phyloP scores from a whole-genome alignment of 2,888 invertebrate genomes.

The Melolontha melolontha region DNA sequence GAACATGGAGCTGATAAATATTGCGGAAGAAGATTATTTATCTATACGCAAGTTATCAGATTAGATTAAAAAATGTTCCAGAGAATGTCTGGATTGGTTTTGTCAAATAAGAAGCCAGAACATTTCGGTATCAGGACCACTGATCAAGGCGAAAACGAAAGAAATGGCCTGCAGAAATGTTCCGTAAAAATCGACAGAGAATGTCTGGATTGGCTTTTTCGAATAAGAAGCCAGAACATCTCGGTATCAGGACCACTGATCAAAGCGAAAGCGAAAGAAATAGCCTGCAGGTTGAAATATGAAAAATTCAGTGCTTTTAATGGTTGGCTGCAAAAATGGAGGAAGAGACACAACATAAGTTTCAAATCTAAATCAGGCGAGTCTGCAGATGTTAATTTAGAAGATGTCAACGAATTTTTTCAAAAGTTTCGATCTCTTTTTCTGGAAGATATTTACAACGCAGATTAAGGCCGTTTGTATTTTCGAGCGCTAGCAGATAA shows the following conservation, averaged over 20 bases:
- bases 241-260: too few species aligned
- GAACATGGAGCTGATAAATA: too few species aligned
- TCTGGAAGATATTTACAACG: too few species aligned
- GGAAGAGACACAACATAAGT: conserved; percentile 47
- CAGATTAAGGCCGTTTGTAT: conserved; percentile 52
- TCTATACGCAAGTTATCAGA: too few species aligned
- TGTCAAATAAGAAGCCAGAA: conserved; percentile 9
- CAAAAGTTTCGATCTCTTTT: conserved; percentile 46
- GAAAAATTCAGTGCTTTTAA: conserved; percentile 48
- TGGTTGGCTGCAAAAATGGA: conserved; percentile 50
- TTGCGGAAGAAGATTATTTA: too few species aligned
- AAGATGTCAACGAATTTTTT: conserved; percentile 47
- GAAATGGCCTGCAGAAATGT: too few species aligned
- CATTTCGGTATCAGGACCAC: conserved; percentile 48
- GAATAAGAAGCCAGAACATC: too few species aligned
- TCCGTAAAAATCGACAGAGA: too few species aligned
- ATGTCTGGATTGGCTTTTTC: too few species aligned
- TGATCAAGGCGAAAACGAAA: conserved; percentile 48
- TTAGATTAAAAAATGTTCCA: too few species aligned
- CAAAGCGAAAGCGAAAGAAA: conserved; percentile 12
- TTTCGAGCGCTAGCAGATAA: conserved; percentile 54
- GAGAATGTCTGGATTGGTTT: too few species aligned
- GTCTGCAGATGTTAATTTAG: conserved; percentile 48
- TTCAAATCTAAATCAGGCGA: conserved; percentile 51
- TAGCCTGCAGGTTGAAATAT: conserved; percentile 44